phyloP scores from a whole-genome alignment of 64 coral and sea anemone species.

The Montipora capricornis region DNA sequence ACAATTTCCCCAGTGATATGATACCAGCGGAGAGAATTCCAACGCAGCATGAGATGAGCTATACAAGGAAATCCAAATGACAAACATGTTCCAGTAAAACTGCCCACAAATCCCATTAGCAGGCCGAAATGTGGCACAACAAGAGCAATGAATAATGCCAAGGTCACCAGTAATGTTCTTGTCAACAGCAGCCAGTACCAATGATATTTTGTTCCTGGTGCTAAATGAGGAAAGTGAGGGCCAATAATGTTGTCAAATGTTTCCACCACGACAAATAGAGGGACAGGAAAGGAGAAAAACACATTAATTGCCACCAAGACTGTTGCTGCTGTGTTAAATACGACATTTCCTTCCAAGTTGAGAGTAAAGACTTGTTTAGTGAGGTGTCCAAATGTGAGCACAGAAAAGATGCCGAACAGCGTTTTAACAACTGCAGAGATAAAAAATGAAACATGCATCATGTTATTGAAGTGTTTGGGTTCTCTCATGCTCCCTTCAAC shows the following conservation, averaged over 20 bases:
- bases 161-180: slow-evolving; percentile 74
- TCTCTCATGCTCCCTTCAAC: slow-evolving; percentile 94
- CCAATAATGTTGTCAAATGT: slow-evolving; percentile 76
- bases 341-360: slow-evolving; percentile 75
- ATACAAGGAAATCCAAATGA: slow-evolving; percentile 94
- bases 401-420: slow-evolving; percentile 80
- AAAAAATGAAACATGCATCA: slow-evolving; percentile 90
- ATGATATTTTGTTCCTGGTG: slow-evolving; percentile 67
- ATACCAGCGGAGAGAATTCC: slow-evolving; percentile 83
- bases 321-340: slow-evolving; percentile 87
- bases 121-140: slow-evolving; percentile 93
- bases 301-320: slow-evolving; percentile 84
- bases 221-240: slow-evolving; percentile 82
- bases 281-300: slow-evolving; percentile 90
- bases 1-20: slow-evolving; percentile 79
- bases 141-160: slow-evolving; percentile 81
- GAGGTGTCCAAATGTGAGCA: slow-evolving; percentile 81
- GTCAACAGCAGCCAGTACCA: slow-evolving; percentile 94
- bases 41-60: slow-evolving; percentile 83
- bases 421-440: slow-evolving; percentile 82
- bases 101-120: slow-evolving; percentile 89
- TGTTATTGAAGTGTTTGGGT: slow-evolving; percentile 79
- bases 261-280: slow-evolving; percentile 93
- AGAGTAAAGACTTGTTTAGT: slow-evolving; percentile 94
- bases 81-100: slow-evolving; percentile 90